phyloP scores from a whole-genome alignment of 64 coral and sea anemone genomes.

The Catalaphyllia jardinei region DNA sequence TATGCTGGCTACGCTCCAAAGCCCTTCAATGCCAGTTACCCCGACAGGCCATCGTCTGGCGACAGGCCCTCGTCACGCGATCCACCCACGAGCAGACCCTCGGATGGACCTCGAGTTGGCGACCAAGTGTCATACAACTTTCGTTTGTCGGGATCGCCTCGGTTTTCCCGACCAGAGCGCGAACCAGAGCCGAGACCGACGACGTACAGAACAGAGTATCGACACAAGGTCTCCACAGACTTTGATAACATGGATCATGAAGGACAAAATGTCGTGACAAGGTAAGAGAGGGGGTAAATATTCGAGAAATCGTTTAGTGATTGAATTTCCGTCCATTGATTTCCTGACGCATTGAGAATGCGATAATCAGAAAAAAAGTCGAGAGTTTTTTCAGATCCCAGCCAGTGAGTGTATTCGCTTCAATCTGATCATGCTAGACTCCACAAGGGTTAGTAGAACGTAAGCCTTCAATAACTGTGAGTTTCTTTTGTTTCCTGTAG shows the following conservation, averaged over 20 bases:
- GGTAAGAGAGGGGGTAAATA: conserved; percentile 14
- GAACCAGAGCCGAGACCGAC: conserved; percentile 67
- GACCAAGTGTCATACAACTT: conserved; percentile 56
- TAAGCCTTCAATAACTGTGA: background rate
- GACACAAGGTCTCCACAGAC: conserved; percentile 38
- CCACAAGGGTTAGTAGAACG: too few relatives aligned
- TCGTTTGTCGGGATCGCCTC: conserved; percentile 54
- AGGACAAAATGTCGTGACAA: conserved; percentile 46
- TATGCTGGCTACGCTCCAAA: conserved; percentile 70
- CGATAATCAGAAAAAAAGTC: too few relatives aligned
- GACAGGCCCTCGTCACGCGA: conserved; percentile 23
- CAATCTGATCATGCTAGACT: too few relatives aligned
- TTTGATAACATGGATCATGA: conserved; percentile 22
- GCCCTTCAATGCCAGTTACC: conserved; percentile 49
- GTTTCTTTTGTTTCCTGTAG: conserved; percentile 48
- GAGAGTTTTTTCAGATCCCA: too few relatives aligned
- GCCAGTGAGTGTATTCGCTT: too few relatives aligned
- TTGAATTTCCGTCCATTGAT: too few relatives aligned
- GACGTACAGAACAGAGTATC: conserved; percentile 64
- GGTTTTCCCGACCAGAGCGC: conserved; percentile 34
- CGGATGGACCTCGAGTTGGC: conserved; percentile 13
- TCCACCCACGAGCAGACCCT: conserved; percentile 22
- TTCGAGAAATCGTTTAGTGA: too few relatives aligned
- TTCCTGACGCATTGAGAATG: too few relatives aligned
- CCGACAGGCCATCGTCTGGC: conserved; percentile 1